Base-by-base conservation (phyloP, 2,888 invertebrate species). In the Standfussiana lucernea region DNA sequence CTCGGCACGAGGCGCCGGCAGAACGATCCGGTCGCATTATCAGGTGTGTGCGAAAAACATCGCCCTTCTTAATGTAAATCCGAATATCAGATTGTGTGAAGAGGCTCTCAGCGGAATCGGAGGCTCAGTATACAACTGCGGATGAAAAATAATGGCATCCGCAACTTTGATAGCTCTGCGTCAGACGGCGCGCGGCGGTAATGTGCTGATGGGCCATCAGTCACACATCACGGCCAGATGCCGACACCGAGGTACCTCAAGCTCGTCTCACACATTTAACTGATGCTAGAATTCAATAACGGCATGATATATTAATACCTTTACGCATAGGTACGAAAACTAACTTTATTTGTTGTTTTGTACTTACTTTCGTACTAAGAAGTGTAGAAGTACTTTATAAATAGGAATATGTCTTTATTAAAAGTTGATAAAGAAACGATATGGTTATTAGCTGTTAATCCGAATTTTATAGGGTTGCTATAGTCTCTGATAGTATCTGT, bases 121-220 rank as follows among this genome's bases (percentile, higher is more conserved):
- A 42, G 70, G 53, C 67, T 67, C 70, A 67, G 65, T 72, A 76
- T 73, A 64, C 61, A 64, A 37, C 45, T 77, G 77, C 73, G 66
- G 84, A 69, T 64, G 68, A n/a, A 61, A 61, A 69, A 72, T 82
- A 83, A 83, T 82, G 64, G 69, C 59, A 74, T 83, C 69, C 74
- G 74, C 59, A 40, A 28, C 71, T 75, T 79, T 67, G 79, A 75
- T 82, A 70, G 53, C 40, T 62, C 24, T 35, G 72, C 40, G 66
- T n/a, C 24, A 71, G 28, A n/a, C 35, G n/a, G 56, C 56, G 56
- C 28, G 28, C 53, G 50, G 45, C 45, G 59, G 79, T 66, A 66
- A 45, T 64, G 64, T 28, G 37, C 10, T 40, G 71, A 32, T 70
- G 45, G 61, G 59, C 50, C 35, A 56, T 64, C 62, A 32, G 32